phyloP scores from a whole-genome alignment of 2,888 invertebrate species.

The Ernsta delagoae region DNA sequence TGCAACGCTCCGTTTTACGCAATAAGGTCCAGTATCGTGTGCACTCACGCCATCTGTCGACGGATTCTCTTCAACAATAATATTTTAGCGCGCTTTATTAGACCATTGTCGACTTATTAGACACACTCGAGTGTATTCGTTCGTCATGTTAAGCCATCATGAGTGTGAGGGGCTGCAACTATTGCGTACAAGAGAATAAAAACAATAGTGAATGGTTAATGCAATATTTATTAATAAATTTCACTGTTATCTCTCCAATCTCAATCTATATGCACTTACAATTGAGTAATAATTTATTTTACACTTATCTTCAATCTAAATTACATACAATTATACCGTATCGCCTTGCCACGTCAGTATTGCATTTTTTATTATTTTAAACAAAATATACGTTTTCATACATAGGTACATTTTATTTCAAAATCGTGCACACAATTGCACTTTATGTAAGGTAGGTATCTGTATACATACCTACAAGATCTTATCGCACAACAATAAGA shows the following conservation, averaged over 20 bases:
- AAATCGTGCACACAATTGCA: slow-evolving; percentile 55
- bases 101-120: slow-evolving; percentile 61
- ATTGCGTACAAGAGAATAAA: slow-evolving; percentile 36
- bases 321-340: slow-evolving; percentile 63
- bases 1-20: slow-evolving; percentile 39
- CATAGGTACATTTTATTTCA: slow-evolving; percentile 42
- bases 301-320: slow-evolving; percentile 72
- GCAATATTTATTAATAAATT: slow-evolving; percentile 84
- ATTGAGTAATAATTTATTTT: slow-evolving; percentile 81
- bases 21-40: slow-evolving; percentile 51
- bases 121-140: slow-evolving; percentile 58
- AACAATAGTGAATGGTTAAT: slow-evolving; percentile 69
- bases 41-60: slow-evolving; percentile 50
- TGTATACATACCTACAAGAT: slow-evolving; percentile 43
- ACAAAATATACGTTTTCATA: slow-evolving; percentile 63
- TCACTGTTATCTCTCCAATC: slow-evolving; percentile 81
- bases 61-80: slow-evolving; percentile 54
- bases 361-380: slow-evolving; percentile 65
- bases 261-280: slow-evolving; percentile 81
- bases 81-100: slow-evolving; percentile 63
- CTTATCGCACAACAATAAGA: slow-evolving; percentile 38
- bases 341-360: slow-evolving; percentile 70
- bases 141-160: slow-evolving; percentile 58
- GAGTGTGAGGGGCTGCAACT: slow-evolving; percentile 44
- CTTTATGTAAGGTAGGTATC: slow-evolving; percentile 45